These are phyloP conservation scores for Sylvilagus floridanus DNA, from an alignment of 2,797 vertebrate species.

Conservation along the genomic window DNA sequence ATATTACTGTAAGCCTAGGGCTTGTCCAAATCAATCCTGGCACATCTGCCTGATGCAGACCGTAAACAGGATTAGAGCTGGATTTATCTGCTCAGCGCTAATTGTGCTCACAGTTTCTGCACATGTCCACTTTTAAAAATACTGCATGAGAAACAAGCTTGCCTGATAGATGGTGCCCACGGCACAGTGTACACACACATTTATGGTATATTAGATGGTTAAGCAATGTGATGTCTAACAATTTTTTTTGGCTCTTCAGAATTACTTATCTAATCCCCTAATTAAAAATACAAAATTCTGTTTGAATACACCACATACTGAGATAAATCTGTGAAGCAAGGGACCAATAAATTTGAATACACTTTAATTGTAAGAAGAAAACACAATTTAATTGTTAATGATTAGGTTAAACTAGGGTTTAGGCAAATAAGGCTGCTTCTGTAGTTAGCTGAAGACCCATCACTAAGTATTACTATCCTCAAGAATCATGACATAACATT, in stretches of 20 bases:
- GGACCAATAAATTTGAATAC: constrained; percentile 84
- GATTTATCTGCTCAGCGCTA: constrained; percentile 95
- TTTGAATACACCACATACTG: constrained; percentile 85
- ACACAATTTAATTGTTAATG: constrained; percentile 83
- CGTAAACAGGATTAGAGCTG: constrained; percentile 95
- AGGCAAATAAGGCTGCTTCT: constrained; percentile 76
- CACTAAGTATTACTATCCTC: background rate
- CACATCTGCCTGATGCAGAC: constrained; percentile 94
- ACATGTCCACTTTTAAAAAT: constrained; percentile 90
- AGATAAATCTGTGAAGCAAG: constrained; percentile 84
- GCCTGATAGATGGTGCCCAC: constrained; percentile 82
- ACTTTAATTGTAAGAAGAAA: constrained; percentile 83
- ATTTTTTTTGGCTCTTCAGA: constrained; percentile 83
- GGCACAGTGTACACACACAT: constrained; percentile 80
- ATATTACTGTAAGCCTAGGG: constrained; percentile 91
- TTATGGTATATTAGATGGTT: constrained; percentile 80
- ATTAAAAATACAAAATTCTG: constrained; percentile 87
- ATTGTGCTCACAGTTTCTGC: constrained; percentile 93
- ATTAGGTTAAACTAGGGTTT: constrained; percentile 83
- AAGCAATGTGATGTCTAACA: constrained; percentile 77
- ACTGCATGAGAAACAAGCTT: constrained; percentile 84
- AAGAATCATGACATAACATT: constrained; percentile 22
- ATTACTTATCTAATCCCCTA: constrained; percentile 85
- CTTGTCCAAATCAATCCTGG: constrained; percentile 94
- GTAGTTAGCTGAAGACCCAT: constrained; percentile 60